A percentile compares a stretch with the other conserved stretches of the same genome.
Conservation (phyloP, 2,113 vertebrate genomes). For the Penelope pileata region DNA sequence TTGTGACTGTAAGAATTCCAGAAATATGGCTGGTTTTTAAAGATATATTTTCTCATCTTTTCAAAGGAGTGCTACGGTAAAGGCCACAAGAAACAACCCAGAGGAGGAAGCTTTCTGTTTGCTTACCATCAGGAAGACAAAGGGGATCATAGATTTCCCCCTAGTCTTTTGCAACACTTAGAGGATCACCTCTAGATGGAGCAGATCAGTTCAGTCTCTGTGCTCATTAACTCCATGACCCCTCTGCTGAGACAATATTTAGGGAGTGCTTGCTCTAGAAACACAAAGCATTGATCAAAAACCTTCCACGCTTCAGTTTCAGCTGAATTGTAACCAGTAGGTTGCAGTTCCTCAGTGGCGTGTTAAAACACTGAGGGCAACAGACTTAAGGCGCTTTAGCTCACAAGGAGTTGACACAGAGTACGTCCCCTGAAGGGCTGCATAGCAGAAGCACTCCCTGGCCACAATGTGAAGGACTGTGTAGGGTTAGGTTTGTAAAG, state of each 20-base stretch:
- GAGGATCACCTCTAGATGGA: neutral
- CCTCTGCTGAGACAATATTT: neutral
- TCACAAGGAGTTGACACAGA: neutral
- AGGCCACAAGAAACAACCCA: neutral
- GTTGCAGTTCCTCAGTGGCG: neutral
- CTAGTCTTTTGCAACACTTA: neutral
- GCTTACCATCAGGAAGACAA: neutral
- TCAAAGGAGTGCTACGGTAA: neutral
- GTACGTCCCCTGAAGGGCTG: neutral
- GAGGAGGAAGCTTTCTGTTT: neutral
- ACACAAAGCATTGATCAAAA: neutral
- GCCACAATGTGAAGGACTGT: neutral
- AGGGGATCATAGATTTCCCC: neutral
- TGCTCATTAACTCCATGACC: neutral
- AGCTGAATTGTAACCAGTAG: neutral
- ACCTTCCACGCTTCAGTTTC: neutral
- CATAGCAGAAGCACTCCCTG: neutral
- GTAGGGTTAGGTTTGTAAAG: neutral
- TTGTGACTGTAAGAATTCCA: neutral
- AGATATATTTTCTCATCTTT: neutral
- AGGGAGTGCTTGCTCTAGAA: neutral
- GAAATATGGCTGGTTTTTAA: neutral
- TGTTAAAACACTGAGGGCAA: neutral
- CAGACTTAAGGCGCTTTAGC: neutral
- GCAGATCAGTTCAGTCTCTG: neutral